Conservation (phyloP, 2,113 vertebrate species). For the Rhinolophus ferrumequinum region DNA sequence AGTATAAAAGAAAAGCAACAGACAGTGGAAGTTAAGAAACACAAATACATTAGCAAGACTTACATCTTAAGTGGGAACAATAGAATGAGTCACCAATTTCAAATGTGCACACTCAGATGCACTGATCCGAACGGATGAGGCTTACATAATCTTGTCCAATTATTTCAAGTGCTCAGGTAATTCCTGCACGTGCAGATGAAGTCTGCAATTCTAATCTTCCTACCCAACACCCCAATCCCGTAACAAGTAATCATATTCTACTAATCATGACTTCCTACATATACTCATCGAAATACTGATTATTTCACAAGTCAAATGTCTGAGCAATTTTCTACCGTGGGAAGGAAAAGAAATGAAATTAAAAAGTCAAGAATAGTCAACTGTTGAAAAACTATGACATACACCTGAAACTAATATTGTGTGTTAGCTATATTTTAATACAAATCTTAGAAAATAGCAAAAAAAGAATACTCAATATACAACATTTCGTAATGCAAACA, state of each 20-base stretch:
- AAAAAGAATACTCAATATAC: background rate
- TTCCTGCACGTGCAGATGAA: slow-evolving; percentile 31
- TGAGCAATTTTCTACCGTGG: slow-evolving; percentile 47
- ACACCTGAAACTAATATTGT: too few species aligned
- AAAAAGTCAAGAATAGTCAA: background rate
- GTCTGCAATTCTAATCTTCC: slow-evolving; percentile 46
- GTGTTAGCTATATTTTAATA: too few species aligned
- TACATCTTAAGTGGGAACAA: slow-evolving; percentile 45
- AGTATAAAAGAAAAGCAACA: slow-evolving; percentile 26
- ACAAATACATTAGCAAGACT: slow-evolving; percentile 18
- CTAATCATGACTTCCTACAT: slow-evolving; percentile 25
- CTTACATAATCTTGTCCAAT: slow-evolving; percentile 12
- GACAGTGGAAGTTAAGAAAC: slow-evolving; percentile 23
- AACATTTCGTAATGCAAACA: slow-evolving; percentile 32
- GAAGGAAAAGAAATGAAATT: slow-evolving; percentile 1
- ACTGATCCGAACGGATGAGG: slow-evolving; percentile 47
- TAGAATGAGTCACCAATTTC: slow-evolving; percentile 57
- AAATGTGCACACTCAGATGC: slow-evolving; percentile 22
- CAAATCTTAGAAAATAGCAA: too few species aligned
- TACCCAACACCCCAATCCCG: background rate
- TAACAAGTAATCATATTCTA: slow-evolving; percentile 28
- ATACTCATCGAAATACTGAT: background rate
- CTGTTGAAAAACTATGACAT: too few species aligned
- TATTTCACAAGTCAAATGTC: slow-evolving; percentile 46
- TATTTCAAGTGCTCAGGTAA: slow-evolving; percentile 45